Percentiles rank a stretch among this genome's conserved stretches.
These are phyloP conservation scores for Alviniconcha marisindica DNA, from an alignment of 1,140 invertebrate genomes.

Conservation along the genomic window DNA sequence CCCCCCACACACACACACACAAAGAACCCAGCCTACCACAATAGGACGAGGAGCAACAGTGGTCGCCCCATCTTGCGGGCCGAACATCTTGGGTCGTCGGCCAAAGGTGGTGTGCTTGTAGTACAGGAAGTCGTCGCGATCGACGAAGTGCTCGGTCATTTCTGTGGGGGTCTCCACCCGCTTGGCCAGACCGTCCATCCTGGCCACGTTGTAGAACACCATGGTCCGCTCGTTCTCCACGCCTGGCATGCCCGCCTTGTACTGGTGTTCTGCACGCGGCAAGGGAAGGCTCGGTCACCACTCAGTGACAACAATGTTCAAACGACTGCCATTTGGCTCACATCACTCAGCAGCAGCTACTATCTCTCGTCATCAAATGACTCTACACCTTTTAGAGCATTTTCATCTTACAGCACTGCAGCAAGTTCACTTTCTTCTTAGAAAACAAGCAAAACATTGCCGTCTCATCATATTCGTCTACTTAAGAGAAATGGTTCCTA, in stretches of 20 bases:
- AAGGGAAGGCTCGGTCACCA: too few species aligned
- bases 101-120: constrained; percentile 77
- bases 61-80: constrained; percentile 65
- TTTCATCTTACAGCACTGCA: too few species aligned
- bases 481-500: too few species aligned
- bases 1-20: background rate
- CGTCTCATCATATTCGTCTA: too few species aligned
- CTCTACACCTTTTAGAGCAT: too few species aligned
- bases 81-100: constrained; percentile 73
- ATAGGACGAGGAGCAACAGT: constrained; percentile 72
- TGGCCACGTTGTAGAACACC: constrained; percentile 83
- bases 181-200: constrained; percentile 82
- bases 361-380: too few species aligned
- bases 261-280: constrained; percentile 80
- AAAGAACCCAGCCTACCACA: constrained; percentile 72
- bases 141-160: constrained; percentile 82
- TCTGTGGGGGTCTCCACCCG: constrained; percentile 80
- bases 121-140: constrained; percentile 81
- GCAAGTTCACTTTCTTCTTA: too few species aligned
- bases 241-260: constrained; percentile 76
- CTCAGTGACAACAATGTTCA: too few species aligned
- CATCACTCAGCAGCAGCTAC: too few species aligned
- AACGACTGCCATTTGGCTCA: too few species aligned
- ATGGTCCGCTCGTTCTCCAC: constrained; percentile 81
- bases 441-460: too few species aligned